Evolutionary conservation across 2,888 invertebrate species (phyloP), one percentile per base, ranked within the genome.

Genomic region (Prosapia bicincta): DNA sequence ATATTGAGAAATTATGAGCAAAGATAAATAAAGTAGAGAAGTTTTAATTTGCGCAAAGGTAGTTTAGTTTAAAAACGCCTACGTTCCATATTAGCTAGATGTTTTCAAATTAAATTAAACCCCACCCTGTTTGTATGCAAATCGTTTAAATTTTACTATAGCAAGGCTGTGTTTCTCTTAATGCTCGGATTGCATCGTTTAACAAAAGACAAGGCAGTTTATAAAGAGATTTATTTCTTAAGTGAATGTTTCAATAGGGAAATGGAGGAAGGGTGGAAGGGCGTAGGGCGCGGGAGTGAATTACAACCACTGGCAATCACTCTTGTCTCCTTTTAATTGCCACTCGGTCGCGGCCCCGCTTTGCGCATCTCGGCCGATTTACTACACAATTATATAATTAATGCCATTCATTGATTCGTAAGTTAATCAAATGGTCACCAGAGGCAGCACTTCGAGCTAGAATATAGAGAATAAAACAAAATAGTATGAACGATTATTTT

Each of bases 301-400:
- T 54, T 54, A 54, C 54, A 54, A 54, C 54, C 54, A 20, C 54
- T 54, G 13, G 54, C 54, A 54, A 54, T 54, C 54, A 54, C 20
- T 54, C 54, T 54, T 54, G 54, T 54, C 54, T 54, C 54, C 54
- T 54, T 54, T 54, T 54, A 54, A 54, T 54, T 54, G 54, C 54
- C 54, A 54, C 54, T 54, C 7, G 54, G 54, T 54, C 54, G 54
- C 38, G 13, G 13, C 54, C 54, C 20, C 54, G n/a, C n/a, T 20
- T 54, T 54, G 54, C 54, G 54, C 54, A 54, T 54, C 54, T 20
- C 54, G 1, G 13, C 1, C 54, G 6, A 54, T 54, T 54, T 54
- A 20, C 54, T 20, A 54, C 54, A 20, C 3, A 54, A 54, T 54
- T 20, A 54, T 54, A 54, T 54, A 54, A 54, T 54, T 54, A 54